Evolutionary conservation across 2,113 vertebrate genomes (phyloP).

Genomic region (Calypte anna): DNA sequence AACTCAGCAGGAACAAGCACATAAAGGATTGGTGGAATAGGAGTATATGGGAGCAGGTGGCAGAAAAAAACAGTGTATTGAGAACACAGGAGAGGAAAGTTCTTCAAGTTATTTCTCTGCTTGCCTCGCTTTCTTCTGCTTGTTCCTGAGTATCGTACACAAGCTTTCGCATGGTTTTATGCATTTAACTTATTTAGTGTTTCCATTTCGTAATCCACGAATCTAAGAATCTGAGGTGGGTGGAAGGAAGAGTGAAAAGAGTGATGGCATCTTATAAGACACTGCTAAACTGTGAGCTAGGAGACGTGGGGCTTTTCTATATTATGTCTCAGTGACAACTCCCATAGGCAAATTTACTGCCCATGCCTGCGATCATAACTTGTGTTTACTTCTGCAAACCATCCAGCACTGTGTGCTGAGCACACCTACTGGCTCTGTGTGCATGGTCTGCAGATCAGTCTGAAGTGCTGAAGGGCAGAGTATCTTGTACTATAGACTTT

Average conservation of each 20-base stretch:
- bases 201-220: background rate
- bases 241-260: background rate
- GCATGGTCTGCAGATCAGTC: background rate
- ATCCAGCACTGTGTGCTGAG: background rate
- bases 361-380: background rate
- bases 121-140: background rate
- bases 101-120: background rate
- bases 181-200: background rate
- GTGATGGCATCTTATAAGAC: background rate
- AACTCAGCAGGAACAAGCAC: background rate
- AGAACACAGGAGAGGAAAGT: background rate
- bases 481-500: background rate
- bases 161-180: fast-evolving
- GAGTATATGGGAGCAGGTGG: background rate
- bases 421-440: background rate
- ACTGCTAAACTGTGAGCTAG: fast-evolving
- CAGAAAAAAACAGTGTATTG: background rate
- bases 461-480: background rate
- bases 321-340: background rate
- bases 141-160: background rate
- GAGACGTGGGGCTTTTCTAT: fast-evolving
- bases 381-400: background rate
- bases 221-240: background rate
- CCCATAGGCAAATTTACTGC: background rate
- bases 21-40: background rate